Evolutionary conservation across 2,888 invertebrate genomes (phyloP), one percentile per base, ranked within the genome.

Genomic region (Apodemia duryi): DNA sequence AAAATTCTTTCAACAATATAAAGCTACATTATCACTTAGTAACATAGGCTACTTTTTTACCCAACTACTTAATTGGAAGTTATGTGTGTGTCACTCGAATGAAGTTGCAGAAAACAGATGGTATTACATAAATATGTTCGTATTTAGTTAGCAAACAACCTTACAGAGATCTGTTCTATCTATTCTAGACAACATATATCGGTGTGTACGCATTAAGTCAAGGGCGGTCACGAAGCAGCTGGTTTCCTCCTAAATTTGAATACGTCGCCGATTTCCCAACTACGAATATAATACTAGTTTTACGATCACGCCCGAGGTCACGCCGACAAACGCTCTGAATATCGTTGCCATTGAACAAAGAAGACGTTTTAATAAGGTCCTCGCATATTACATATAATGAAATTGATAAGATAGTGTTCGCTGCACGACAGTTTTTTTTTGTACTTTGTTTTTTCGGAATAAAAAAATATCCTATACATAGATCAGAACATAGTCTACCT

Each of bases 191-290:
- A 28, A 29, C 52, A 38, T 63, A 54, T 57, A 41, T 63, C 54
- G 52, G 28, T 32, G 43, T 57, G 28, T 51, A 61, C 62, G 46
- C 68, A 76, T 69, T 73, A 74, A 86, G 88, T 88, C 90, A 89
- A 88, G 90, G 89, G 84, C 89, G 88, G 87, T 83, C 86, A 81
- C 62, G 68, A 65, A 72, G 76, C 84, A 84, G 83, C 82, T 84
- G 84, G 83, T 80, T 88, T 86, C 84, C 83, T 83, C 77, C 80
- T 83, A 79, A 86, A 86, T 86, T 83, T 81, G 80, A 86, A 85
- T 82, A 81, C 76, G 69, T 71, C 72, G 72, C 74, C 77, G 79
- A 83, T 79, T 81, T 77, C 77, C 73, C 78, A 82, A 80, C 79
- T 79, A 75, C 79, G 77, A 75, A 76, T 74, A 75, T 71, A 70